A percentile compares a stretch with the other conserved stretches of the same genome.
Evolutionary conservation across 2,113 vertebrate genomes (phyloP).

Genomic region (Corythornis vintsioides): DNA sequence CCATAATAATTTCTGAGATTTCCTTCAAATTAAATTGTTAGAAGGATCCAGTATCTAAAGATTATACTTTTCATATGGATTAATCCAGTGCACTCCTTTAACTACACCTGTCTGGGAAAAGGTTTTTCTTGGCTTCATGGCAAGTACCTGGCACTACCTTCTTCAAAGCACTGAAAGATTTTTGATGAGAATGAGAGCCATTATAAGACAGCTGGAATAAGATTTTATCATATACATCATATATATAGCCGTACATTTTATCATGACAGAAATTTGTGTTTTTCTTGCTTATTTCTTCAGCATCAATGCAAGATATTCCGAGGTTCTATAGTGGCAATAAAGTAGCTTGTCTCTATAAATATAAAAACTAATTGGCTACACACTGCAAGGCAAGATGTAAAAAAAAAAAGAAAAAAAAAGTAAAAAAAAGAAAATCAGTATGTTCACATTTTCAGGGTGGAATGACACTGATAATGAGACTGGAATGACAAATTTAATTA

Average conservation of each 20-base stretch:
- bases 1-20: neutral
- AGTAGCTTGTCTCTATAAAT: neutral
- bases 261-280: neutral
- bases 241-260: neutral
- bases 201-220: slow-evolving; percentile 1
- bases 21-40: neutral
- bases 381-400: neutral
- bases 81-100: neutral
- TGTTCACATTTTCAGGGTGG: neutral
- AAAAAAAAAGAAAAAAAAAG: neutral
- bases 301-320: neutral
- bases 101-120: neutral
- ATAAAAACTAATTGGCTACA: neutral
- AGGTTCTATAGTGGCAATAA: neutral
- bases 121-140: slow-evolving; percentile 19
- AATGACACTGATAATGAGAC: slow-evolving; percentile 11
- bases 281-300: neutral
- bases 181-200: slow-evolving; percentile 23
- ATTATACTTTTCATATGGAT: neutral
- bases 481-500: slow-evolving; percentile 15
- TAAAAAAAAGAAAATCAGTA: neutral
- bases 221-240: neutral
- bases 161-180: slow-evolving; percentile 13
- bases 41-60: neutral
- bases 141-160: neutral